Conservation (phyloP, 2,113 vertebrate genomes). For the Nettapus auritus region DNA sequence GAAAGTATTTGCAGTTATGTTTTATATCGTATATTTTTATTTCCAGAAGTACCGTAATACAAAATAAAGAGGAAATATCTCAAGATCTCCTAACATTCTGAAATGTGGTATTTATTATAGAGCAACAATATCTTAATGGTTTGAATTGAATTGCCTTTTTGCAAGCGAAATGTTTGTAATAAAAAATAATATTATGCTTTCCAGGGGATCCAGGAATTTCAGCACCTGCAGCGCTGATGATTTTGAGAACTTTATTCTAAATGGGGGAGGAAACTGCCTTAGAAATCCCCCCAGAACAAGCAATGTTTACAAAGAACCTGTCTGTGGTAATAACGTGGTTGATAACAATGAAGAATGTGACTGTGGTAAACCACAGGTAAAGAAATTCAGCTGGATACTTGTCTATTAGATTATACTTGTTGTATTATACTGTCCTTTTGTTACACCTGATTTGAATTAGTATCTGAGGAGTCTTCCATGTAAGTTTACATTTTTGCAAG, state of each 20-base stretch:
- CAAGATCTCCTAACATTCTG: neutral
- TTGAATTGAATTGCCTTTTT: neutral
- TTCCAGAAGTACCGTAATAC: neutral
- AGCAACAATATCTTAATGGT: neutral
- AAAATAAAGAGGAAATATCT: neutral
- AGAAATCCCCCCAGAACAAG: slow-evolving; percentile 80
- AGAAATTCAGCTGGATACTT: neutral
- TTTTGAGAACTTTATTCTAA: slow-evolving; percentile 81
- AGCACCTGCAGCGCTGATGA: slow-evolving; percentile 82
- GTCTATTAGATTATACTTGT: too few species aligned
- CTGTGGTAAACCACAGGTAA: slow-evolving; percentile 85
- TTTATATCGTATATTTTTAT: neutral
- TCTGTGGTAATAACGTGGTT: slow-evolving; percentile 85
- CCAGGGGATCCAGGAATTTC: slow-evolving; percentile 79
- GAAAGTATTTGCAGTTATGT: neutral
- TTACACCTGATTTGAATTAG: neutral
- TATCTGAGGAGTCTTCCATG: neutral
- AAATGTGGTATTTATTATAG: neutral
- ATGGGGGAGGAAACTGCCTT: slow-evolving; percentile 84
- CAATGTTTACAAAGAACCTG: slow-evolving; percentile 69
- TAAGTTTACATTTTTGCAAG: neutral
- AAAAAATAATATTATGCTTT: neutral
- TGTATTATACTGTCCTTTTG: neutral
- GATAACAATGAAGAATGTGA: slow-evolving; percentile 87
- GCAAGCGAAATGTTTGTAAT: neutral